phyloP scores from a whole-genome alignment of 2,888 invertebrate species.

The Reticulitermes lucifugus region DNA sequence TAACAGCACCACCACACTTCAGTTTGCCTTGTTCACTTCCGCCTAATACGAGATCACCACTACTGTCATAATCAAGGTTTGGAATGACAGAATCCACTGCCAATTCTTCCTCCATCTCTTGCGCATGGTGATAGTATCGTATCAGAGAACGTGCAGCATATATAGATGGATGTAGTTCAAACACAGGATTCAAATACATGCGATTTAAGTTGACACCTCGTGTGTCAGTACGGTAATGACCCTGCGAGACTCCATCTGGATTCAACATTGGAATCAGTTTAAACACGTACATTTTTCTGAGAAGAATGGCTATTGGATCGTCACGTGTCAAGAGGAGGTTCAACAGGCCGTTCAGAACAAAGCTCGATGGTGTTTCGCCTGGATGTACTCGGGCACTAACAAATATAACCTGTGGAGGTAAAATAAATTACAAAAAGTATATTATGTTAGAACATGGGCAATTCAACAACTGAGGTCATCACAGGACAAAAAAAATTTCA shows the following conservation, averaged over 20 bases:
- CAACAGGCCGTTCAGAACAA: constrained; percentile 89
- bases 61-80: background rate
- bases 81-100: constrained; percentile 1
- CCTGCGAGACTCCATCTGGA: constrained; percentile 89
- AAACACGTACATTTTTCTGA: constrained; percentile 85
- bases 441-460: background rate
- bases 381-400: constrained; percentile 92
- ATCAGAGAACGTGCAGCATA: constrained; percentile 82
- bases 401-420: constrained; percentile 75
- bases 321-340: constrained; percentile 80
- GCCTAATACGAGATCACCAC: background rate
- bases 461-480: too few relatives aligned
- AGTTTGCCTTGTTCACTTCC: background rate
- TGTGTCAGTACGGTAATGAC: constrained; percentile 89
- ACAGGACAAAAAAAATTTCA: too few relatives aligned
- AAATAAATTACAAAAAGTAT: background rate
- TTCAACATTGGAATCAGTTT: constrained; percentile 92
- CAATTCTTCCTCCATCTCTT: constrained; percentile 40
- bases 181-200: constrained; percentile 84
- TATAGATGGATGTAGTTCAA: constrained; percentile 82
- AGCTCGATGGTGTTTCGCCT: constrained; percentile 92
- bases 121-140: constrained; percentile 75
- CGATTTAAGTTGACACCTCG: constrained; percentile 90
- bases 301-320: constrained; percentile 78
- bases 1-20: background rate